Base-by-base conservation (phyloP, 1,140 invertebrate genomes). In the Orius laevigatus region DNA sequence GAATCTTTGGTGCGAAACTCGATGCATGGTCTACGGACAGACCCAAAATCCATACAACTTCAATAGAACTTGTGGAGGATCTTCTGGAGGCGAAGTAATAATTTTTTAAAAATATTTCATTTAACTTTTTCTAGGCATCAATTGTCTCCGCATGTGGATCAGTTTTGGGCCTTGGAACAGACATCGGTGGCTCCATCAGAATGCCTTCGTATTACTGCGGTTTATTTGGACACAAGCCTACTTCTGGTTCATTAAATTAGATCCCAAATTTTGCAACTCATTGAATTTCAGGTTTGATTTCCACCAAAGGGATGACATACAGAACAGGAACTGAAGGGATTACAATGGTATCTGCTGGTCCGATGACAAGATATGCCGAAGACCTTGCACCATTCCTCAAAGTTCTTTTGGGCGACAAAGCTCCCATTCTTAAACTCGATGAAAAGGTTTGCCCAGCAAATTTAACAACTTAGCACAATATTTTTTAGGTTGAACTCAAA, bases 121-220 rank as follows among this genome's bases (percentile, higher is more conserved):
- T 43, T 11, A 43, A 4, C 51, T 48, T 45, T 45, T 60, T 72
- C 0, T 61, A 78, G 50, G 87, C 63, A 0, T 72, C 78, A 11
- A 67, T 83, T 8, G 63, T 82, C 2, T 65, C 86, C 12, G 71
- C 84, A 8, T 75, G 85, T 54, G 88, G 83, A 25, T 76, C 79
- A 19, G 78, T 89, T 9, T 75, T 97, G 55, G 87, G 92, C 2
- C 67, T 98, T 34, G 88, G 86, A 55, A 85, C 85, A 1, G 94
- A 98, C 64, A 92, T 98, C 57, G 93, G 91, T 14, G 95, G 94
- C 0, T 94, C 89, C 5, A 84, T 89, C 39, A 74, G 95, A 40
- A 91, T 98, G 70, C 94, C 94, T 2, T 76, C 88, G 1, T 92
- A 90, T 58, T 95, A 86, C 64, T 94, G 89, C 69, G 94, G 94